phyloP scores from a whole-genome alignment of 2,797 vertebrate species.

The Neopelma chrysocephalum region DNA sequence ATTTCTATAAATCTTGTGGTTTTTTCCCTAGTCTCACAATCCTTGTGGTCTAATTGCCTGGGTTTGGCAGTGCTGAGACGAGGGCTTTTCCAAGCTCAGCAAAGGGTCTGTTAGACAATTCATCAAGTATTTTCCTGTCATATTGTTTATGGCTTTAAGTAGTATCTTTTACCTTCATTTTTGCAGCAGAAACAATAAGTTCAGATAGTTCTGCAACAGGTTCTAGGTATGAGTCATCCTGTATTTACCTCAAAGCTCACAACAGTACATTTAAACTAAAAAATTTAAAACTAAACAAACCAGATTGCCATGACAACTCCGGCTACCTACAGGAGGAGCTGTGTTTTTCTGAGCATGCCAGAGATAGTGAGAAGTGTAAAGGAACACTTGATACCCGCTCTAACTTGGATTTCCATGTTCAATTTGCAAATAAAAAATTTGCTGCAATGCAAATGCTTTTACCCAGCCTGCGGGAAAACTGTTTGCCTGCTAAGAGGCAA shows the following conservation, averaged over 20 bases:
- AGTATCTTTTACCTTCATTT: not conserved
- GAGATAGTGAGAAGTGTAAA: not conserved
- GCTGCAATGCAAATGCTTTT: not conserved
- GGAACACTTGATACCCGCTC: not conserved
- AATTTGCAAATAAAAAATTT: not conserved
- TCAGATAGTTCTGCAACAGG: not conserved
- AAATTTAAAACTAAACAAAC: not conserved
- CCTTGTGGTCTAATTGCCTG: not conserved
- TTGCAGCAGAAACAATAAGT: not conserved
- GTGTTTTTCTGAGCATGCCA: not conserved
- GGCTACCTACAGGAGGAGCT: not conserved
- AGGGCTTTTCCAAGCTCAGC: not conserved
- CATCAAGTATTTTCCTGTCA: not conserved
- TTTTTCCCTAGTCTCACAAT: not conserved
- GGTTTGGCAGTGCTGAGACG: not conserved
- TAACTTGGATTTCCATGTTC: not conserved
- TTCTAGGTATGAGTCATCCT: not conserved
- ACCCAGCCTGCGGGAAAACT: not conserved
- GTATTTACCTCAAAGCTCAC: not conserved
- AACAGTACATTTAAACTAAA: not conserved
- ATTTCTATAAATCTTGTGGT: not conserved
- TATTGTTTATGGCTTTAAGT: not conserved
- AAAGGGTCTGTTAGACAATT: not conserved
- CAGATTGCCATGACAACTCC: constrained; percentile 45
- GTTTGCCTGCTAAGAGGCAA: not conserved